These are phyloP conservation scores for Epizoanthus stellaris DNA, from an alignment of 92 coral and sea anemone genomes.

Conservation along the genomic window DNA sequence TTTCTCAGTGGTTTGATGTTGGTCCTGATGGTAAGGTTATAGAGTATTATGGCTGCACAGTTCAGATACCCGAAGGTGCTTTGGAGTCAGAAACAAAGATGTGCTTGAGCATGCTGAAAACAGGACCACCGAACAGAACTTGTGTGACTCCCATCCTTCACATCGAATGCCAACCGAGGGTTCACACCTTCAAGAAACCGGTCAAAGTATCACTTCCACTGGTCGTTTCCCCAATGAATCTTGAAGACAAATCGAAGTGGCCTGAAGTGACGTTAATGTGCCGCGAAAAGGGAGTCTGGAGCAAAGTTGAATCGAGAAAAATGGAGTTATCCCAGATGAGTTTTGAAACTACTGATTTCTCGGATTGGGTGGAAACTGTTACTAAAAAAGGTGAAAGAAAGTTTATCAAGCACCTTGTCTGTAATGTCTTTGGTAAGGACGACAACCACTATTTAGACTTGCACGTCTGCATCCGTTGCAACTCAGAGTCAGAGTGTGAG, in stretches of 20 bases:
- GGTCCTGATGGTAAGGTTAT: neutral
- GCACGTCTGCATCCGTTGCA: neutral
- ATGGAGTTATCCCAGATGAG: neutral
- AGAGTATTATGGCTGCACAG: neutral
- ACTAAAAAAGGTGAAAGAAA: neutral
- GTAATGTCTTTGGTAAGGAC: neutral
- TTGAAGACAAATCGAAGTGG: neutral
- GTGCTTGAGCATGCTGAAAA: neutral
- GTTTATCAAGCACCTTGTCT: neutral
- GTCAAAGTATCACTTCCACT: neutral
- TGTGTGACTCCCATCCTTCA: slow-evolving; percentile 2
- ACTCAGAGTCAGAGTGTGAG: slow-evolving; percentile 5
- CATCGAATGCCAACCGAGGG: neutral
- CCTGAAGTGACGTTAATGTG: neutral
- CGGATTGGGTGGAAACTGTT: neutral
- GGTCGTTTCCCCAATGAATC: neutral
- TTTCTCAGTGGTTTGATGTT: neutral
- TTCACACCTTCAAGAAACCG: neutral
- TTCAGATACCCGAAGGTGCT: neutral
- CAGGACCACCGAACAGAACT: neutral
- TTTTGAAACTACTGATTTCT: neutral
- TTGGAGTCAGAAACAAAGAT: neutral
- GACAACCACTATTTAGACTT: neutral
- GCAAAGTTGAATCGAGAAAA: neutral
- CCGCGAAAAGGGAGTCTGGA: neutral